Evolutionary conservation across 2,113 vertebrate genomes (phyloP), one percentile per base, ranked within the genome.

Genomic region (Corythornis vintsioides): DNA sequence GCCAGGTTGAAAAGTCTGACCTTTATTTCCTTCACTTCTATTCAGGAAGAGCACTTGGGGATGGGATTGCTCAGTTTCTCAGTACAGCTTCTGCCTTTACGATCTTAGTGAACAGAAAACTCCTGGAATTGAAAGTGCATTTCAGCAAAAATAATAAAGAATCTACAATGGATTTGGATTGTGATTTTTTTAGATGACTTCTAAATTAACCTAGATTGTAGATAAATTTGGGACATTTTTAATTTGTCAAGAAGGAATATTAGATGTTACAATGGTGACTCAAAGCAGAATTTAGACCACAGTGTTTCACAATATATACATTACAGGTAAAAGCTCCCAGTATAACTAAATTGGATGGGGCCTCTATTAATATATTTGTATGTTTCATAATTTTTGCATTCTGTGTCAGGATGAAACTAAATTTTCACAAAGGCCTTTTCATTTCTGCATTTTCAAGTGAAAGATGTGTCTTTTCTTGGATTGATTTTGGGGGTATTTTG

Each of bases 271-370:
- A 60, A 42, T 60, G 83, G 29, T 31, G 16, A 35, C 13, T 69
- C 15, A 77, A 72, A 81, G 71, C 11, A 73, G 50, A 78, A 78
- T 40, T 77, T 73, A 13, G 29, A 26, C 31, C 17, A 28, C 5
- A 59, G 6, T 45, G 6, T 21, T 64, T 13, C 15, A 70, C 15
- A 63, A 9, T 43, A 9, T 4, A 2, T 28, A 18, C 1, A 0
- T 47, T 48, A 38, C 16, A 47, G 5, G 48, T 42, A 40, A 67
- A 56, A 87, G 18, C 12, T 83, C n/a, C 25, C 9, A 20, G 7
- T 52, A 11, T 24, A 50, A 24, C 4, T 53, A 50, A 8, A 17
- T 40, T 55, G 18, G 7, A 70, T 56, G 24, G 4, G 5, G 11
- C 64, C 19, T 73, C 10, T 8, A 1, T 70, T 84, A 47, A 12